A percentile compares a stretch with the other conserved stretches of the same genome.
These are phyloP conservation scores for Osmoderma eremita DNA, from an alignment of 2,888 invertebrate genomes.

Conservation along the genomic window DNA sequence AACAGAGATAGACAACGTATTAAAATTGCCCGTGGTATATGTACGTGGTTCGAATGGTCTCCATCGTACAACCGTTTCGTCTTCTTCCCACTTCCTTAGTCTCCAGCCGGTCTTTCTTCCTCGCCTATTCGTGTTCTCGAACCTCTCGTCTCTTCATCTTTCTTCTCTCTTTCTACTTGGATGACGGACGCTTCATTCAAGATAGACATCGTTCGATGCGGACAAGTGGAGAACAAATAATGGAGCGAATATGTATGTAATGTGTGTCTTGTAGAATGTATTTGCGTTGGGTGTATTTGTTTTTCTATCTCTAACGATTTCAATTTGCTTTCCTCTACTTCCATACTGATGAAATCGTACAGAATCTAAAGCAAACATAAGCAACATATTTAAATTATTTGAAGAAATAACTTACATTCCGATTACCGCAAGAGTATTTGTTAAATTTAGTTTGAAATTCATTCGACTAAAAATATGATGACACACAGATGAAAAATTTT, in stretches of 20 bases:
- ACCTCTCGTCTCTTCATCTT: conserved; percentile 1
- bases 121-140: background rate
- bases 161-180: conserved; percentile 7
- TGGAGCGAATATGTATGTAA: conserved; percentile 21
- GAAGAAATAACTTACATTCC: no score
- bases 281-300: conserved; percentile 6
- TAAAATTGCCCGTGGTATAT: conserved; percentile 32
- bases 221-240: conserved; percentile 36
- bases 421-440: no score
- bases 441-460: no score
- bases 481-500: no score
- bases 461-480: no score
- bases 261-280: background rate
- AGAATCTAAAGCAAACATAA: no score
- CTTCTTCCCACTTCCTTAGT: background rate
- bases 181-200: conserved; percentile 34
- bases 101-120: background rate
- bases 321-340: conserved; percentile 10
- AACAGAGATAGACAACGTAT: conserved; percentile 38
- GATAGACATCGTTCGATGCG: conserved; percentile 34
- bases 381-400: no score
- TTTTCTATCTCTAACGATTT: conserved; percentile 31
- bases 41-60: conserved; percentile 4
- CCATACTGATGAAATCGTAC: no score
- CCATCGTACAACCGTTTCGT: conserved; percentile 30